Evolutionary conservation across 2,888 invertebrate genomes (phyloP), one percentile per base, ranked within the genome.

Genomic region (Arrhopalites spinosus): DNA sequence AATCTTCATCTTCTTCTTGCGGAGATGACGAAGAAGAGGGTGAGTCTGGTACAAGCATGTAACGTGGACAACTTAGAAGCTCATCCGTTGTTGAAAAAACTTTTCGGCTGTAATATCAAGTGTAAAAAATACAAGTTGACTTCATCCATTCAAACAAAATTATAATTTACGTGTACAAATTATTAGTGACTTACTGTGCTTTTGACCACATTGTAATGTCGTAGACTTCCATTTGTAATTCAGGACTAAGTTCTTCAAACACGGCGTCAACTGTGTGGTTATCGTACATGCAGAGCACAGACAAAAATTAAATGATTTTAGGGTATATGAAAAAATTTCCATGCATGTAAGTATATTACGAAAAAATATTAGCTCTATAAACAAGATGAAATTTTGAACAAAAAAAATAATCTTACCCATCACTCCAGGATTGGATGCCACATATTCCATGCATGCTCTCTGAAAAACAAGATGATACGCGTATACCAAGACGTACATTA

Each of bases 211-310:
- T 84, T 27, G 86, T 84, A 68, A 86, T 85, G 81, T 88, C 88
- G 80, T 88, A 88, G 30, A 89, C 87, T 84, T 89, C 89, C n/a
- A 88, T 86, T 84, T 89, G 89, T 75, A 90, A 84, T 69, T 88
- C 87, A 73, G 88, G 87, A 1, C 89, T 88, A 53, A 90, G 84
- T 81, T 89, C 89, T 77, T 87, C 87, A 83, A 88, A 89, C 69
- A n/a, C n/a, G n/a, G n/a, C n/a, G n/a, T n/a, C n/a, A n/a, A n/a
- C n/a, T n/a, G n/a, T n/a, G n/a, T n/a, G n/a, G n/a, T n/a, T n/a
- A n/a, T n/a, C n/a, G n/a, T n/a, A n/a, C n/a, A n/a, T n/a, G n/a
- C n/a, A 36, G 5, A 11, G 36, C 3, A 36, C 5, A 36, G 36
- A 11, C 3, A 36, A 36, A 3, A 36, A 36, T 36, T 36, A 36